A percentile compares a stretch with the other conserved stretches of the same genome.
These are phyloP conservation scores for Pristionchus entomophagus DNA, from an alignment of 2,888 invertebrate species.

Conservation along the genomic window DNA sequence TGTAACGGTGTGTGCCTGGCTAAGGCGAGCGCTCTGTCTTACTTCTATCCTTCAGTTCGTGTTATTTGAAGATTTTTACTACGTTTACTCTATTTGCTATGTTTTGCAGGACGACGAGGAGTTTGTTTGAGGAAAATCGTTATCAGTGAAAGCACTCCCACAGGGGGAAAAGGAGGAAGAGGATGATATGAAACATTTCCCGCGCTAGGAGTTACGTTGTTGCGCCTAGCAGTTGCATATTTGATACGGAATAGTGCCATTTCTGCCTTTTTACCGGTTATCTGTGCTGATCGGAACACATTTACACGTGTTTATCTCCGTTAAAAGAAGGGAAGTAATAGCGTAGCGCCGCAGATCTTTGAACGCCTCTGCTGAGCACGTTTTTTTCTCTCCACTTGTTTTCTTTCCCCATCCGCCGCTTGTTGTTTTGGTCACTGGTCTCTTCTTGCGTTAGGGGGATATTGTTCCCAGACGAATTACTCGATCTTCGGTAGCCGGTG, in stretches of 20 bases:
- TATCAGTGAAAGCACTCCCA: background rate
- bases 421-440: slow-evolving; percentile 26
- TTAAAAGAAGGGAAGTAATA: background rate
- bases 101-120: background rate
- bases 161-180: background rate
- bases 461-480: background rate
- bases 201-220: background rate
- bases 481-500: too few species aligned
- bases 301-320: too few species aligned
- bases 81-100: background rate
- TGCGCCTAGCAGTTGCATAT: background rate
- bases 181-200: background rate
- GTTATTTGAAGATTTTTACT: background rate
- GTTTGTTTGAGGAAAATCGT: background rate
- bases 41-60: background rate
- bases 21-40: background rate
- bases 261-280: too few species aligned
- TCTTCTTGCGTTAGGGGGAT: background rate
- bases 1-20: slow-evolving; percentile 43
- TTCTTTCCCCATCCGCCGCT: background rate
- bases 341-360: background rate
- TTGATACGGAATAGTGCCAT: background rate
- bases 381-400: background rate
- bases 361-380: too few species aligned
- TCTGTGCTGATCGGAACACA: too few species aligned